Evolutionary conservation across 2,797 vertebrate species (phyloP).

Genomic region (Trachurus trachurus): DNA sequence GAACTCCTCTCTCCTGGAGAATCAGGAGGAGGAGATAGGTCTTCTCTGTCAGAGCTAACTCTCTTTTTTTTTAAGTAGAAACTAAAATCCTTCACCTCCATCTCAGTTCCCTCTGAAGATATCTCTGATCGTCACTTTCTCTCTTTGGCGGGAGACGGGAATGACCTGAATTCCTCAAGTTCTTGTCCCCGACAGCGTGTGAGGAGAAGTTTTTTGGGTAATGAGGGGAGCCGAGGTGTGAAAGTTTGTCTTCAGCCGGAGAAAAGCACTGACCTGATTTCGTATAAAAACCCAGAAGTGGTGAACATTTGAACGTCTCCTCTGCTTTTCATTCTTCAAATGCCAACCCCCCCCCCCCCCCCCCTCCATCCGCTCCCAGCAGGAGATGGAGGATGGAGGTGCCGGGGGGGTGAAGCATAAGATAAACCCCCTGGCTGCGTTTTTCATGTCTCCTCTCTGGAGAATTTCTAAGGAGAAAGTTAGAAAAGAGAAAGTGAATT

Average conservation of each 20-base stretch:
- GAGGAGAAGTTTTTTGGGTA: constrained; percentile 19
- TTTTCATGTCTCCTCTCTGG: constrained; percentile 16
- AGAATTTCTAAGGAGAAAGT: constrained; percentile 19
- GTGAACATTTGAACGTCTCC: constrained; percentile 4
- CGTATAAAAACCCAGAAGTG: constrained; percentile 1
- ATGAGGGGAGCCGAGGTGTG: background rate
- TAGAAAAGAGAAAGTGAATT: constrained; percentile 16
- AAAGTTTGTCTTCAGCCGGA: constrained; percentile 16
- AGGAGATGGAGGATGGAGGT: constrained; percentile 3
- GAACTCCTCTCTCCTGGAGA: background rate
- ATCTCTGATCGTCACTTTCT: background rate
- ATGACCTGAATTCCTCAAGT: constrained; percentile 16
- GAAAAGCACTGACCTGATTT: constrained; percentile 20
- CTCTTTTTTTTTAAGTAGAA: background rate
- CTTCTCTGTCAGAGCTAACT: constrained; percentile 8
- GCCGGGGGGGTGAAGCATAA: too few species aligned
- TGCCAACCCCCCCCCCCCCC: background rate
- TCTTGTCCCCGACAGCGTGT: background rate
- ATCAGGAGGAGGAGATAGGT: background rate
- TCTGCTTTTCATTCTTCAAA: constrained; percentile 13
- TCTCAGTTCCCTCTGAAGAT: background rate
- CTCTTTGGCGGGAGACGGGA: background rate
- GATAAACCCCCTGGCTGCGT: background rate
- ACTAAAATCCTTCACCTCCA: background rate
- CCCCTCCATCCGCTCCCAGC: background rate